These are phyloP conservation scores for Sphaeridia pumilis DNA, from an alignment of 2,888 invertebrate species.

Conservation along the genomic window DNA sequence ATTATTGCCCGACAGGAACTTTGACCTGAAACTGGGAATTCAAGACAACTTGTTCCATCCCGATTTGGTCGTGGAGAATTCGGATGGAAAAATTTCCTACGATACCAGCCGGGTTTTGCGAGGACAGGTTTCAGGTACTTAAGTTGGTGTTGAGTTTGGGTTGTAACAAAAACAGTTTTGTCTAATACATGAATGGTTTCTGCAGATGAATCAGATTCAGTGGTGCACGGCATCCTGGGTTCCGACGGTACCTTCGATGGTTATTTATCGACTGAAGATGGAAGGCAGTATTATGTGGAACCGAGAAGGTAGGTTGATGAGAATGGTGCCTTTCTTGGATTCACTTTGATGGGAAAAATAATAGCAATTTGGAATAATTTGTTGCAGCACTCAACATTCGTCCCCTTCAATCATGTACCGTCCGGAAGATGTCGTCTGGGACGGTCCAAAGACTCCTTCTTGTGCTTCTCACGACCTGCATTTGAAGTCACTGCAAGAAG, in stretches of 20 bases:
- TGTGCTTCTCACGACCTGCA: conserved; percentile 55
- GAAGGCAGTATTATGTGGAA: conserved; percentile 70
- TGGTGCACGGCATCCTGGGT: conserved; percentile 75
- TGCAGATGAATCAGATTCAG: conserved; percentile 66
- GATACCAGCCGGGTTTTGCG: conserved; percentile 62
- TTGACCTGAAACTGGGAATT: conserved; percentile 59
- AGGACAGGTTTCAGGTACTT: conserved; percentile 63
- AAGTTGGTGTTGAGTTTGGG: conserved; percentile 7
- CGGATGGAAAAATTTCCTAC: conserved; percentile 55
- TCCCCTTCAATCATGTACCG: conserved; percentile 54
- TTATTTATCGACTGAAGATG: conserved; percentile 61
- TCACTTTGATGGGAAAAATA: no score
- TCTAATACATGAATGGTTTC: background rate
- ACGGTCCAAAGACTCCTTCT: conserved; percentile 39
- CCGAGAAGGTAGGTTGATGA: conserved; percentile 54
- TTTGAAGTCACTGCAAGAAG: conserved; percentile 37
- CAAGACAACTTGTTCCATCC: conserved; percentile 63
- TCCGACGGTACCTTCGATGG: conserved; percentile 81
- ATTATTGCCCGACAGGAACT: conserved; percentile 51
- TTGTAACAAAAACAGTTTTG: background rate
- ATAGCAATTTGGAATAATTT: background rate
- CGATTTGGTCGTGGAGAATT: conserved; percentile 60
- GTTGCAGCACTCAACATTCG: conserved; percentile 7
- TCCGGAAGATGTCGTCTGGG: conserved; percentile 55
- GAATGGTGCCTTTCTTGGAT: no score